Conservation (phyloP, 2,113 vertebrate species). For the Notechis scutatus region DNA sequence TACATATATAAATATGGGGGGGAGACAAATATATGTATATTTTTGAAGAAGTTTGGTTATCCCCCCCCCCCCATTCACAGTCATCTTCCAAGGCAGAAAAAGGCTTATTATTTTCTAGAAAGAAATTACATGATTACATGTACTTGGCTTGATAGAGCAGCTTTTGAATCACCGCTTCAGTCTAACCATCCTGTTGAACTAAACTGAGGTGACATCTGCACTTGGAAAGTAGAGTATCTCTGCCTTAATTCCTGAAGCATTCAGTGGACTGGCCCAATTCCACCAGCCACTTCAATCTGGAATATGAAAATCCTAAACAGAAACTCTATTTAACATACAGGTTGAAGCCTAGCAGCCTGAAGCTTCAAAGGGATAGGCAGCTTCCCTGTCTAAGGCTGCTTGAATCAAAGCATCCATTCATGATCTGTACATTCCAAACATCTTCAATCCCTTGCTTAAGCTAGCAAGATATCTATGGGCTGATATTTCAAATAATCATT, state of each 20-base stretch:
- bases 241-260: neutral
- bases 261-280: neutral
- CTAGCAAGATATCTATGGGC: constrained; percentile 15
- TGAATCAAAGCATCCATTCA: neutral
- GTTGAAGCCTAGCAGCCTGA: neutral
- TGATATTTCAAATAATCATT: constrained; percentile 6
- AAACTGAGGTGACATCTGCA: neutral
- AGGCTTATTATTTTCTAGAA: neutral
- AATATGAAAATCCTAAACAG: neutral
- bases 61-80: neutral
- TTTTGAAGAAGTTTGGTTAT: neutral
- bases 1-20: neutral
- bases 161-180: neutral
- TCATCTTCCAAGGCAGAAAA: constrained; percentile 17
- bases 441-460: constrained; percentile 22
- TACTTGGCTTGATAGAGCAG: neutral
- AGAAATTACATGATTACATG: neutral
- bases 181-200: neutral
- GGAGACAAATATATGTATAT: neutral
- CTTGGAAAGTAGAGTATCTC: neutral
- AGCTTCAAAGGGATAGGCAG: neutral
- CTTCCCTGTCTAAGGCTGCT: neutral
- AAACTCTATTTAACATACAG: neutral
- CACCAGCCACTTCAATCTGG: neutral
- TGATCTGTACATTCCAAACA: neutral